phyloP scores from a whole-genome alignment of 2,797 vertebrate genomes.

The Lacerta bilineata region DNA sequence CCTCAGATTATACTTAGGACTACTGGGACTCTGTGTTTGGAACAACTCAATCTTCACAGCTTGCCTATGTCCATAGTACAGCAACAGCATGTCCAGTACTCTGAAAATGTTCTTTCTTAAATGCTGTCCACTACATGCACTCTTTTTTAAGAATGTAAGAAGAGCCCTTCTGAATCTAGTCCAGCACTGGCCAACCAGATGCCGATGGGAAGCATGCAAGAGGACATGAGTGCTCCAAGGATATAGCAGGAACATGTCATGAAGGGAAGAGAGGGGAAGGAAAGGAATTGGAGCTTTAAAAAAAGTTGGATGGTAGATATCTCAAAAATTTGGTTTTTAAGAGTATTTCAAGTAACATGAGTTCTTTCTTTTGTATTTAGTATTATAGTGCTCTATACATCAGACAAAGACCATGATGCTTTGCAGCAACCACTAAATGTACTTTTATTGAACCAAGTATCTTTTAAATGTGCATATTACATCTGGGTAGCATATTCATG shows the following conservation, averaged over 20 bases:
- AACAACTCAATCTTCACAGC: neutral
- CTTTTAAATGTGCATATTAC: neutral
- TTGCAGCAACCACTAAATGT: neutral
- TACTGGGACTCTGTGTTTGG: neutral
- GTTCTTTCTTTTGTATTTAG: neutral
- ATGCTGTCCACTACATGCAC: slow-evolving; percentile 9
- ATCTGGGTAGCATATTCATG: neutral
- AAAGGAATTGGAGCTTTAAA: neutral
- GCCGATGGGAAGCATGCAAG: too few relatives aligned
- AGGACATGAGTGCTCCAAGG: neutral
- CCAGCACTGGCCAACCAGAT: too few relatives aligned
- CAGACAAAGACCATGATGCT: too few relatives aligned
- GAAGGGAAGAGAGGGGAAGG: neutral
- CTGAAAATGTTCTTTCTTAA: neutral
- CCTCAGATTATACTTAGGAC: neutral
- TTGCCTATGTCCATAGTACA: neutral
- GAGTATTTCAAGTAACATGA: neutral
- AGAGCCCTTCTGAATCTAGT: too few relatives aligned
- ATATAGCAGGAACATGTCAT: neutral
- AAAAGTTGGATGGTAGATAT: neutral
- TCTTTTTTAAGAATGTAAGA: too few relatives aligned
- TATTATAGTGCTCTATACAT: neutral
- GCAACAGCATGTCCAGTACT: neutral
- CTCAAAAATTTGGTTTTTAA: neutral
- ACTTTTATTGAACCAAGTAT: neutral